Conservation (phyloP, 2,888 invertebrate genomes). For the Melitaea athalia region DNA sequence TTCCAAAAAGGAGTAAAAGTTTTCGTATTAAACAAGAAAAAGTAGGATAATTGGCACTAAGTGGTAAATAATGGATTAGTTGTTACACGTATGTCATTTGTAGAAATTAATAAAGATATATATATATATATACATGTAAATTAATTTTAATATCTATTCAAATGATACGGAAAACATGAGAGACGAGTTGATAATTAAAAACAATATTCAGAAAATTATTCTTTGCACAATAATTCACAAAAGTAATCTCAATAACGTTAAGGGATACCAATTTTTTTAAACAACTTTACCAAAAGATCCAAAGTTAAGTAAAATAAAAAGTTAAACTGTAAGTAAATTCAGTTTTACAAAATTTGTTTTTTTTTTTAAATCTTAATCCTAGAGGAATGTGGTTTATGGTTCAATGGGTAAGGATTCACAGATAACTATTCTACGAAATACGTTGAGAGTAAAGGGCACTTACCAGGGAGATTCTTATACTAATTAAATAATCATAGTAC, state of each 20-base stretch:
- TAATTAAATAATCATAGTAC: conserved; percentile 46
- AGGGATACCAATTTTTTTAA: conserved; percentile 4
- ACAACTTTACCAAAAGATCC: conserved; percentile 1
- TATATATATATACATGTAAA: neutral
- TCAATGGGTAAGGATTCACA: conserved; percentile 47
- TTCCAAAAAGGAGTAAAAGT: neutral
- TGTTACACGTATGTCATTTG: neutral
- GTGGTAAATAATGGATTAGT: neutral
- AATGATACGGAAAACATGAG: neutral
- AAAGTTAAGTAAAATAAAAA: conserved; percentile 10
- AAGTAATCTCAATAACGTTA: neutral
- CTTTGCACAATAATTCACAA: neutral
- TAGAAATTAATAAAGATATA: neutral
- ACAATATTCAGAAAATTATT: neutral
- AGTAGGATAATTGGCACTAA: conserved; percentile 7
- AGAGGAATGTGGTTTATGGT: conserved; percentile 74
- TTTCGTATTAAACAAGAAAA: neutral
- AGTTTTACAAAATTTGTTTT: conserved; percentile 23
- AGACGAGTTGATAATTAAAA: conserved; percentile 5
- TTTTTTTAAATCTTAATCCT: conserved; percentile 58
- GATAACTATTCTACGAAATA: conserved; percentile 49
- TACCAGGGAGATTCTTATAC: conserved; percentile 55
- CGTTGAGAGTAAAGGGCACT: conserved; percentile 69
- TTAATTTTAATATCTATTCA: neutral
- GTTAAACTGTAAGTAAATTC: conserved; percentile 13